Percentiles rank a stretch among this genome's conserved stretches.
These are phyloP conservation scores for Sceliomorpha sp. DNA, from an alignment of 2,888 invertebrate species.

Conservation along the genomic window DNA sequence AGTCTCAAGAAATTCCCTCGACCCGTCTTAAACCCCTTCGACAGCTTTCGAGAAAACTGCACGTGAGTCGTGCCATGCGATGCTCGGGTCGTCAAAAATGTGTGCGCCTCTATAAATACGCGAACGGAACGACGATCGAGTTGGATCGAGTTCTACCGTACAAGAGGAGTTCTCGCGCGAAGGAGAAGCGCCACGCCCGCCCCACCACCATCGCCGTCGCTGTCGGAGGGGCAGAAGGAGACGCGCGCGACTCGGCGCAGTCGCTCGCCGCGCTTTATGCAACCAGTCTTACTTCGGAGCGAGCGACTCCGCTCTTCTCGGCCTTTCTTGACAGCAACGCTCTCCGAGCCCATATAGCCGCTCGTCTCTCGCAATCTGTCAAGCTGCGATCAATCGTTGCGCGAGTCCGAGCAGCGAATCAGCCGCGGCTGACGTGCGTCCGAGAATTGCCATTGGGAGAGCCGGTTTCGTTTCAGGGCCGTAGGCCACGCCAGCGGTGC, in stretches of 20 bases:
- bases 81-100: too few species aligned
- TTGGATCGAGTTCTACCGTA: too few species aligned
- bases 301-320: slow-evolving; percentile 60
- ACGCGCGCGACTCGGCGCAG: slow-evolving; percentile 70
- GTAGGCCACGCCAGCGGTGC: slow-evolving; percentile 18
- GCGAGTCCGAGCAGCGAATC: not conserved
- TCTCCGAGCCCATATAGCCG: slow-evolving; percentile 2
- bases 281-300: slow-evolving; percentile 78
- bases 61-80: too few species aligned
- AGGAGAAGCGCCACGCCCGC: slow-evolving; percentile 75
- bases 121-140: too few species aligned
- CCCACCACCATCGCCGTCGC: slow-evolving; percentile 59
- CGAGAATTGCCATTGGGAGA: slow-evolving; percentile 16
- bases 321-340: slow-evolving; percentile 40
- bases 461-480: slow-evolving; percentile 46
- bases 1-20: too few species aligned
- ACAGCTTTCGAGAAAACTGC: too few species aligned
- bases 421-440: slow-evolving; percentile 9
- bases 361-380: slow-evolving; percentile 17
- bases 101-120: too few species aligned
- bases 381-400: slow-evolving; percentile 25
- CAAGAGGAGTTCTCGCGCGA: too few species aligned
- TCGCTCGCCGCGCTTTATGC: slow-evolving; percentile 77
- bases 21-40: too few species aligned
- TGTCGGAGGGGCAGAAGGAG: slow-evolving; percentile 52